phyloP scores from a whole-genome alignment of 2,797 vertebrate genomes.

The Gallinago nigripennis region DNA sequence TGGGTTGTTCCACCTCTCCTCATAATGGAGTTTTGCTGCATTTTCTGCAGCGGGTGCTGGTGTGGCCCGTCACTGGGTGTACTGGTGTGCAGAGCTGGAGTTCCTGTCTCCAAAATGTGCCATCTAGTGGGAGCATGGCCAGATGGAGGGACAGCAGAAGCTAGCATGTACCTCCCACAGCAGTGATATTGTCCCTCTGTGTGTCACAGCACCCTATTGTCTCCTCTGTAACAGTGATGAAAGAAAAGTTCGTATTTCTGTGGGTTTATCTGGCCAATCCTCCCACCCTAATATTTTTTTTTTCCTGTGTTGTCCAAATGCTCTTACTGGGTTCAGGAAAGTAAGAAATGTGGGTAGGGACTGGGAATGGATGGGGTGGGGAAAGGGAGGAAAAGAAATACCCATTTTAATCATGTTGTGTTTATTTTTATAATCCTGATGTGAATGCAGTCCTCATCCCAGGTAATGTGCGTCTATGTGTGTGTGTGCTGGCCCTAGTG shows the following conservation, averaged over 20 bases:
- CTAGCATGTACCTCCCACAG: neutral
- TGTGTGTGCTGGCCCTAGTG: conserved; percentile 26
- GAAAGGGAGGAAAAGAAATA: neutral
- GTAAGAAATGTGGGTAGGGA: neutral
- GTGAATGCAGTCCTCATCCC: conserved; percentile 83
- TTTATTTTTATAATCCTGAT: conserved; percentile 65
- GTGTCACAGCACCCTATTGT: neutral
- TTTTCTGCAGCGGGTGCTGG: neutral
- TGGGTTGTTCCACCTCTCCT: neutral
- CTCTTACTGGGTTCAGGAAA: neutral
- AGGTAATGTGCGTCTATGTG: conserved; percentile 75
- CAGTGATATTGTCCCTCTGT: neutral
- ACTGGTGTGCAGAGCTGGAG: neutral
- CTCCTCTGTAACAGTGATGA: neutral
- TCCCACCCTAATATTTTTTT: neutral
- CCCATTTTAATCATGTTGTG: conserved; percentile 64
- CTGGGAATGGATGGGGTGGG: neutral
- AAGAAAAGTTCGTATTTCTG: neutral
- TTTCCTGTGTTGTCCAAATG: neutral
- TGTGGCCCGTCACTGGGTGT: rapidly evolving
- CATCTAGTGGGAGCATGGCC: neutral
- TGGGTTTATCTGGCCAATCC: neutral
- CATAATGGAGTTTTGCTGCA: neutral
- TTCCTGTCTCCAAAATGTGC: neutral
- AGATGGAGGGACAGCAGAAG: neutral